Evolutionary conservation across 2,113 vertebrate genomes (phyloP), one percentile per base, ranked within the genome.

Genomic region (Stegastes partitus): DNA sequence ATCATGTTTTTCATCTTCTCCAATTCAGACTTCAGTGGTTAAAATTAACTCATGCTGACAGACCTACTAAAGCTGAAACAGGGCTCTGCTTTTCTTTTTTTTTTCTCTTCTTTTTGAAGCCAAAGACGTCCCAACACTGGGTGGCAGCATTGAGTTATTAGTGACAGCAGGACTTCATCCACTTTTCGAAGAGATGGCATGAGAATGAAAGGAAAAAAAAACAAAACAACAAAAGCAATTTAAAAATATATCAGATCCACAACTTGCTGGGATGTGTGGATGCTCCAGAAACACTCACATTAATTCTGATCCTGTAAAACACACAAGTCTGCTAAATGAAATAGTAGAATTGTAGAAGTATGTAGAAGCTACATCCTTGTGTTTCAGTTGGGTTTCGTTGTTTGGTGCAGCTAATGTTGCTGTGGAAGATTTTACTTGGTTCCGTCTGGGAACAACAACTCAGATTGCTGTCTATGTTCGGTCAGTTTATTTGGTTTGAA

Each of bases 81-180:
- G 1, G 25, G 4, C 3, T 28, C 47, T 57, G 1, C 1, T 7
- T 21, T 31, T 15, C 15, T 25, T 11, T 23, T 19, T 18, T 8
- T 15, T 5, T 18, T 21, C 44, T 21, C 22, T 25, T 34, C 42
- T n/a, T 61, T 66, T 28, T 14, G 55, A 49, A 25, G 16, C 22
- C 7, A 54, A 44, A 15, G 1, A 18, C 39, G 11, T 34, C 0
- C 9, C 0, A 58, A 65, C 94, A 90, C 91, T 81, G 91, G 94
- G 74, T 94, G 94, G 93, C 91, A 87, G 90, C 94, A 93, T 94
- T 90, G 92, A 93, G 93, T 90, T 64, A 87, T 62, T 47, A 51
- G 37, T 87, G 66, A 84, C 62, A 64, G 28, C 50, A 68, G 31
- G 21, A 28, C 7, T 37, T 79, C 34, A 15, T 53, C 12, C 25